Evolutionary conservation across 2,113 vertebrate genomes (phyloP).

Genomic region (Labeo rohita): DNA sequence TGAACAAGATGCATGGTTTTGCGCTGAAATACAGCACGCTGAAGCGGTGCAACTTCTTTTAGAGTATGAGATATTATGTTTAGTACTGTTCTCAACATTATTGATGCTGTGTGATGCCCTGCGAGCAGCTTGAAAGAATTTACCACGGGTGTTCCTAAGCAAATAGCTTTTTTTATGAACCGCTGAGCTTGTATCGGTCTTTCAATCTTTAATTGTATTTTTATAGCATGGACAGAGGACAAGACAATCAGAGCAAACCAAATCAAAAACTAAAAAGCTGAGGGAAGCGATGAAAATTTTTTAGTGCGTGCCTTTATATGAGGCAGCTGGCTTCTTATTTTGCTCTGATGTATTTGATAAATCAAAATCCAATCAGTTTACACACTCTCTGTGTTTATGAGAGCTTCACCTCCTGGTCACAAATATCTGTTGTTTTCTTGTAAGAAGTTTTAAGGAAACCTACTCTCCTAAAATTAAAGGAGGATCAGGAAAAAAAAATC

Average conservation of each 20-base stretch:
- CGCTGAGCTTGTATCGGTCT: neutral
- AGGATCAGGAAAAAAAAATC: neutral
- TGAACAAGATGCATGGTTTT: neutral
- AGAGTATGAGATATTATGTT: neutral
- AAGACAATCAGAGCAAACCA: slow-evolving; percentile 21
- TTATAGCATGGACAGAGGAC: neutral
- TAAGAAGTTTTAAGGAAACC: neutral
- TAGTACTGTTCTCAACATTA: neutral
- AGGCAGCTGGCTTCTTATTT: slow-evolving; percentile 14
- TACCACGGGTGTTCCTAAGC: neutral
- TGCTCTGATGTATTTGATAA: slow-evolving; percentile 56
- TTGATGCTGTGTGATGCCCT: neutral
- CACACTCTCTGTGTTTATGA: neutral
- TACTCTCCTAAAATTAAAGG: neutral
- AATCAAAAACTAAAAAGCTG: slow-evolving; percentile 9
- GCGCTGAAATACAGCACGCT: neutral
- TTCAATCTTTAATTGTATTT: slow-evolving; percentile 7
- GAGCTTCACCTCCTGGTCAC: neutral
- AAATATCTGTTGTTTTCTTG: slow-evolving; percentile 55
- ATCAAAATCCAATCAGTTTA: slow-evolving; percentile 66
- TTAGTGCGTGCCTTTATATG: neutral
- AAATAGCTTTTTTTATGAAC: slow-evolving; percentile 12
- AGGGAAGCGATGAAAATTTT: neutral
- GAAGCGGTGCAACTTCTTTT: neutral
- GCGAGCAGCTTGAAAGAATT: neutral